These are phyloP conservation scores for Pectinophora gossypiella DNA, from an alignment of 1,140 invertebrate species.

Conservation along the genomic window DNA sequence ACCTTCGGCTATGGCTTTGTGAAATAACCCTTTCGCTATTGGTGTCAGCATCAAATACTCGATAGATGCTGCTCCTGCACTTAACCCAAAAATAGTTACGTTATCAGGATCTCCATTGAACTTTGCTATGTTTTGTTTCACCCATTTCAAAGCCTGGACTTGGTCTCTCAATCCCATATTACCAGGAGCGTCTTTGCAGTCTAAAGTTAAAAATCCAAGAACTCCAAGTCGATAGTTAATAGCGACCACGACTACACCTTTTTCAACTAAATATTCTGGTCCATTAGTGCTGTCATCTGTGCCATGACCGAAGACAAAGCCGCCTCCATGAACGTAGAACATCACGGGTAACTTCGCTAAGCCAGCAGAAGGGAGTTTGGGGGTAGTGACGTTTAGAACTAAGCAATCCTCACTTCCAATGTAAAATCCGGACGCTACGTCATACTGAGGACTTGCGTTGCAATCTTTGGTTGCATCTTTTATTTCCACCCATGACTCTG, in stretches of 20 bases:
- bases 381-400: conserved; percentile 41
- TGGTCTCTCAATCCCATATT: conserved; percentile 75
- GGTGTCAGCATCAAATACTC: conserved; percentile 57
- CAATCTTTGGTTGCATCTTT: neutral
- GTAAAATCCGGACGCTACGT: neutral
- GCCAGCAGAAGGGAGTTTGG: conserved; percentile 12
- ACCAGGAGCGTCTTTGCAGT: conserved; percentile 54
- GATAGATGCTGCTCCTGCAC: conserved; percentile 63
- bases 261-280: conserved; percentile 69
- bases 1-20: conserved; percentile 78
- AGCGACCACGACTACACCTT: conserved; percentile 75
- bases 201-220: conserved; percentile 69
- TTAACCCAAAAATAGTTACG: conserved; percentile 70
- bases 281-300: conserved; percentile 35
- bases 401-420: conserved; percentile 46
- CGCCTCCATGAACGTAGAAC: conserved; percentile 84
- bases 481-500: neutral
- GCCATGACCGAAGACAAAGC: conserved; percentile 76
- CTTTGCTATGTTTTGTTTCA: conserved; percentile 48
- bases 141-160: conserved; percentile 53
- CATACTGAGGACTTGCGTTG: neutral
- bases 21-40: conserved; percentile 74
- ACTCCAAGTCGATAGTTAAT: conserved; percentile 77
- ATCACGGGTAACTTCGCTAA: conserved; percentile 77
- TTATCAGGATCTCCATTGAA: conserved; percentile 56